These are phyloP conservation scores for Phyto melanocephala DNA, from an alignment of 2,888 invertebrate species.

Conservation along the genomic window DNA sequence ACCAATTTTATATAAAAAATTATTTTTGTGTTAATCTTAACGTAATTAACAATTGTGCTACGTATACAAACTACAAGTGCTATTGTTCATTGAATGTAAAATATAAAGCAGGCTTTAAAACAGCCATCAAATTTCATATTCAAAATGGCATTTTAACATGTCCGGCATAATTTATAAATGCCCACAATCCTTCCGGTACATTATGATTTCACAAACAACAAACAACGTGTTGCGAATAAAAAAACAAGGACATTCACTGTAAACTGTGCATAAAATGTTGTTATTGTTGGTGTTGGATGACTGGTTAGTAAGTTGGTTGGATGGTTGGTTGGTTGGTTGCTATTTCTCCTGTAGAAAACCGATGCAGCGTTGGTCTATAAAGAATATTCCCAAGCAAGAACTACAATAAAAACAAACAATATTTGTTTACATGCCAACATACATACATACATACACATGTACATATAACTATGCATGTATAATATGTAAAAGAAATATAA, in stretches of 20 bases:
- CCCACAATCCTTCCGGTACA: slow-evolving; percentile 63
- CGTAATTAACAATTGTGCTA: background rate
- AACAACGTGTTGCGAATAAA: slow-evolving; percentile 61
- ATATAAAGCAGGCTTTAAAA: slow-evolving; percentile 65
- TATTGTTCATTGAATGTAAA: slow-evolving; percentile 41
- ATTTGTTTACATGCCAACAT: background rate
- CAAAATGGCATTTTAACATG: slow-evolving; percentile 79
- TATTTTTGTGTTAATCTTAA: no score
- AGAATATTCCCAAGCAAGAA: background rate
- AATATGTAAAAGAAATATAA: slow-evolving; percentile 45
- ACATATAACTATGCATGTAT: background rate
- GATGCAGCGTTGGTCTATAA: background rate
- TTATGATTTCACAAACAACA: slow-evolving; percentile 52
- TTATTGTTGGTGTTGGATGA: background rate
- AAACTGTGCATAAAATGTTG: slow-evolving; percentile 24
- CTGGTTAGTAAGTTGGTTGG: background rate
- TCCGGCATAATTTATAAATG: slow-evolving; percentile 79
- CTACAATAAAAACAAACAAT: background rate
- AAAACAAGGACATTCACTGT: slow-evolving; percentile 41
- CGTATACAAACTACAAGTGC: background rate
- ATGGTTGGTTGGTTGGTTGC: background rate
- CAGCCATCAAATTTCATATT: slow-evolving; percentile 78
- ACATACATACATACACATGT: no score
- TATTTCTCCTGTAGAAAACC: background rate
- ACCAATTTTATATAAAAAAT: no score